Base-by-base conservation (phyloP, 2,797 vertebrate genomes). In the Antennarius maculatus region DNA sequence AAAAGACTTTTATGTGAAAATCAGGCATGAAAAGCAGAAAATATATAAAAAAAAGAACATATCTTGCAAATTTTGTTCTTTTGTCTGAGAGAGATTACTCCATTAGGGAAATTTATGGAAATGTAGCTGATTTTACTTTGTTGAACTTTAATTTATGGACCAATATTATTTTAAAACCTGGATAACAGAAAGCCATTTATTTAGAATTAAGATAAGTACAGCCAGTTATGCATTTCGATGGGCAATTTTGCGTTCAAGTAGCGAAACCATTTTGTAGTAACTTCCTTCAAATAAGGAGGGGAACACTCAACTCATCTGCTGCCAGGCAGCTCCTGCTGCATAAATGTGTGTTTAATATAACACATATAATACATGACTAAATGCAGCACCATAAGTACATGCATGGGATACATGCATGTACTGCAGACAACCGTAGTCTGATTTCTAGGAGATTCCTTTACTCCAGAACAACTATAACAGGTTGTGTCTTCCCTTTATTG, bases 81-180 rank as follows among this genome's bases (percentile, higher is more conserved):
- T 91, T 92, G 88, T 91, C 82, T 85, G 78, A 82, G 56, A 80
- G 80, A 86, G 86, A 92, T 92, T 89, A 89, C 83, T 92, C 86
- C 91, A 93, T 94, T 94, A 93, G 85, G 91, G 86, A 92, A 93
- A 93, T 94, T 92, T 93, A 94, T 94, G 92, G 83, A 92, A 93
- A 94, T 93, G 72, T 62, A 61, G 59, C 52, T 12, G 60, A 84
- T 91, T 87, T 89, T 80, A 89, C 82, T 86, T 90, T 87, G 88
- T 83, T 89, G 84, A 92, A 91, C 87, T 89, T 92, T 89, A 80
- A 90, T 90, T 89, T 77, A 88, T 81, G 81, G 61, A 76, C 84
- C 79, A 81, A 86, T 89, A 89, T 86, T 43, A 42, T 84, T 88
- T 85, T 80, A 71, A 83, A 83, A 76, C 49, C 61, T 27, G 60